Evolutionary conservation across 2,888 invertebrate species (phyloP), one percentile per base, ranked within the genome.

Genomic region (Chelonus formosanus): DNA sequence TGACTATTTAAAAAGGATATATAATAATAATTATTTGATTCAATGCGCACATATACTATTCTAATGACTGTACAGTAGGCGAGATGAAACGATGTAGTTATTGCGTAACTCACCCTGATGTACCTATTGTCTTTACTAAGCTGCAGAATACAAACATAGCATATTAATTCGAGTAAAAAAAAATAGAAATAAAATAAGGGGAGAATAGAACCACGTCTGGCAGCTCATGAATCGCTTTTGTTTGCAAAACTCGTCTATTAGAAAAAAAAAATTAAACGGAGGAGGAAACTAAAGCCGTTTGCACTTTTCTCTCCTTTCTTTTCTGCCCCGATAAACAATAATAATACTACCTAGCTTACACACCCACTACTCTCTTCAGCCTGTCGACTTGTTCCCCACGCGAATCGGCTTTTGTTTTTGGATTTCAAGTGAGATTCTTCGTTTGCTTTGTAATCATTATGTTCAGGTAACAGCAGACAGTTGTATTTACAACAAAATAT

Each of bases 141-240:
- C 59, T 35, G 40, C 2, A 40, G 44, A 57, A 57, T 57, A 47
- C 59, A 48, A 48, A 20, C 31, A 47, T 34, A 59, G 47, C 48
- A 48, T 36, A 40, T 45, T 47, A 45, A 47, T n/a, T 45, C 4
- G 44, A 45, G 32, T 5, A 31, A 40, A 43, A 44, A 44, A 56
- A 40, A 45, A 58, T 45, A 7, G 3, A 7, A 31, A 58, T 5
- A 4, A 40, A 43, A 58, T 20, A 20, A 20, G 20, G 20, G 20
- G 20, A 20, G 20, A 20, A 20, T 20, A 20, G 20, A 55, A 48
- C 48, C 50, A 47, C 48, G 59, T 48, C 48, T 47, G 48, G 59
- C 47, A 48, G 48, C 59, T 35, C 36, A n/a, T 59, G 59, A 47
- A 48, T 59, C 48, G 48, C 48, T 43, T 57, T 57, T 57, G 57